Conservation (phyloP, 2,797 vertebrate species). For the Crenichthys baileyi region DNA sequence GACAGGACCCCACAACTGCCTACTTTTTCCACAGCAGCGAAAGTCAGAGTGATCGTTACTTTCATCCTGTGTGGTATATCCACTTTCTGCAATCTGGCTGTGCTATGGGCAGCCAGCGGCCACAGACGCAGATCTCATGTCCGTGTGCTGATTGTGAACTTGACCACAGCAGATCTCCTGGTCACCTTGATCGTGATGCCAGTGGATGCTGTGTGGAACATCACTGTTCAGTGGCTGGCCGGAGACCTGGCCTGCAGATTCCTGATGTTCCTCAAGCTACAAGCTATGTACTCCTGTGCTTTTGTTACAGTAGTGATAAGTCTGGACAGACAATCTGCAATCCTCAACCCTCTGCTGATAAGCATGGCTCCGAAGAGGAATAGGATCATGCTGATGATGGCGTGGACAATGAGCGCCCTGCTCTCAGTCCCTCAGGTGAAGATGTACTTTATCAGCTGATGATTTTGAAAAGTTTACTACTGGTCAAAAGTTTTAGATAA, state of each 20-base stretch:
- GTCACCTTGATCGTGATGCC: slow-evolving; percentile 88
- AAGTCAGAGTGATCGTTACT: slow-evolving; percentile 82
- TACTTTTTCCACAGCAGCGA: slow-evolving; percentile 84
- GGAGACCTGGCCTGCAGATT: slow-evolving; percentile 82
- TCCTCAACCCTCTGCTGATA: slow-evolving; percentile 81
- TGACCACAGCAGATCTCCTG: slow-evolving; percentile 84
- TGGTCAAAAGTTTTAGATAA: no score
- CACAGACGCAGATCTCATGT: slow-evolving; percentile 78
- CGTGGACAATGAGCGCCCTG: slow-evolving; percentile 83
- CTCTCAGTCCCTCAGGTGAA: slow-evolving; percentile 85
- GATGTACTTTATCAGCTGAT: neutral
- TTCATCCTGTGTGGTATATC: slow-evolving; percentile 82
- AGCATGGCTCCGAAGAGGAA: slow-evolving; percentile 79
- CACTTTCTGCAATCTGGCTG: slow-evolving; percentile 79
- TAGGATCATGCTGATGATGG: slow-evolving; percentile 78
- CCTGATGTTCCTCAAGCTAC: slow-evolving; percentile 88
- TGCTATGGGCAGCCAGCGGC: slow-evolving; percentile 76
- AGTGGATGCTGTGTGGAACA: slow-evolving; percentile 85
- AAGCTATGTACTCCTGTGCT: slow-evolving; percentile 88
- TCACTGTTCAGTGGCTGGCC: slow-evolving; percentile 87
- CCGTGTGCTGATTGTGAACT: slow-evolving; percentile 81
- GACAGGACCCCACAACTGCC: slow-evolving; percentile 64
- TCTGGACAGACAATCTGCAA: slow-evolving; percentile 86
- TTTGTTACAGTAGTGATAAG: slow-evolving; percentile 89
- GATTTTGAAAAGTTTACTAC: neutral